Conservation (phyloP, 2,888 invertebrate genomes). For the Xestia sexstrigata region DNA sequence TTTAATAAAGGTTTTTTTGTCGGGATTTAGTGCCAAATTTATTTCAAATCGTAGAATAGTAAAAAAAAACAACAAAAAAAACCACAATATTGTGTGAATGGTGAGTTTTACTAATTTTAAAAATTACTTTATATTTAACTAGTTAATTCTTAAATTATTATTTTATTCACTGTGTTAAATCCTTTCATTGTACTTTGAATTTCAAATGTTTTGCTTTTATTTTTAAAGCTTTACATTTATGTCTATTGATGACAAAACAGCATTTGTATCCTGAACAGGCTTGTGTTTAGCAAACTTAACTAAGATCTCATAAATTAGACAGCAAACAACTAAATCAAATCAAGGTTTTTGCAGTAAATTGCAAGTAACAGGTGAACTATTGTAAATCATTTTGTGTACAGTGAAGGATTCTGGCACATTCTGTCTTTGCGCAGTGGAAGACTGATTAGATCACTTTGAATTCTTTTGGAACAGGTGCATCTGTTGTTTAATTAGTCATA, state of each 20-base stretch:
- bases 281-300: background rate
- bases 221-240: background rate
- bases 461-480: conserved; percentile 27
- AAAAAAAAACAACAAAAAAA: too few species aligned
- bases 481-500: conserved; percentile 39
- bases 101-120: too few species aligned
- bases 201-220: too few species aligned
- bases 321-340: conserved; percentile 1
- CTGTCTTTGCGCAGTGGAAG: background rate
- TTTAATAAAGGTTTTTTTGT: too few species aligned
- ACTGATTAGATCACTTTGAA: conserved; percentile 40
- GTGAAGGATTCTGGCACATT: conserved; percentile 45
- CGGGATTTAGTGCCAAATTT: too few species aligned
- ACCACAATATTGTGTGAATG: too few species aligned
- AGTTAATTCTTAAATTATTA: too few species aligned
- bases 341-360: conserved; percentile 25
- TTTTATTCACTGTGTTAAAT: too few species aligned
- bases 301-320: conserved; percentile 28
- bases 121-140: too few species aligned
- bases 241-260: background rate
- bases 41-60: too few species aligned
- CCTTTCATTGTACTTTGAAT: too few species aligned
- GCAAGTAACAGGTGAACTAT: conserved; percentile 43
- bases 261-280: too few species aligned
- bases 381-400: conserved; percentile 51